Evolutionary conservation across 2,113 vertebrate species (phyloP).

Genomic region (Bos taurus): ARS-UCD2.0 NC_037345.1:48706001-48706500

Average conservation of each 20-base stretch:
- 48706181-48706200: not conserved
- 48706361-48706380: slow-evolving; percentile 45
- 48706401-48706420: slow-evolving; percentile 54
- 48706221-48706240: not conserved
- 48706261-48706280: not conserved
- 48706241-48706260: not conserved
- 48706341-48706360: not conserved
- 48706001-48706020: not conserved
- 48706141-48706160: not conserved
- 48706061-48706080: not conserved
- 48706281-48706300: not conserved
- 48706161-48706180: not conserved
- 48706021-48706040: not conserved
- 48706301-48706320: not conserved
- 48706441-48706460: slow-evolving; percentile 58
- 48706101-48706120: not conserved
- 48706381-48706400: slow-evolving; percentile 50
- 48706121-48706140: not conserved
- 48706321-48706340: not conserved
- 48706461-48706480: slow-evolving; percentile 61
- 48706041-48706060: not conserved
- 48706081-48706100: fast-evolving
- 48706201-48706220: not conserved
- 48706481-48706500: slow-evolving; percentile 37
- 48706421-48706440: slow-evolving; percentile 46